A percentile compares a stretch with the other conserved stretches of the same genome.
These are phyloP conservation scores for Actinostola sp. DNA, from an alignment of 92 coral and sea anemone species.

Conservation along the genomic window DNA sequence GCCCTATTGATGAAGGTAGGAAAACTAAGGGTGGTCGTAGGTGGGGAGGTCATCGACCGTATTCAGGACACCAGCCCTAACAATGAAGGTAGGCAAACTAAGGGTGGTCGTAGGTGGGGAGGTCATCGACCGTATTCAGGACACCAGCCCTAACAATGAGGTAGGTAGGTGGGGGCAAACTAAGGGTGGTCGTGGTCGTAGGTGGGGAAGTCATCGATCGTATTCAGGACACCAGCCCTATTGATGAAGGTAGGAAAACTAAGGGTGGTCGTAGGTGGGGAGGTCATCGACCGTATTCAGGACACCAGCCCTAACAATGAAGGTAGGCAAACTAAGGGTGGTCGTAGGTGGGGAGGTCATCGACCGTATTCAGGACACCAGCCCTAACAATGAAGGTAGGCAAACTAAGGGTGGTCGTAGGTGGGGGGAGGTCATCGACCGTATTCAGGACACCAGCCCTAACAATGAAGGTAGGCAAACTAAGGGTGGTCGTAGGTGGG, in stretches of 20 bases:
- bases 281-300: not conserved
- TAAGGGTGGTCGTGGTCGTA: too few species aligned
- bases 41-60: not conserved
- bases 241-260: conserved; percentile 15
- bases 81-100: conserved; percentile 14
- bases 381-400: conserved; percentile 16
- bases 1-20: conserved; percentile 17
- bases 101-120: not conserved
- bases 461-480: conserved; percentile 17
- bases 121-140: not conserved
- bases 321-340: conserved; percentile 9
- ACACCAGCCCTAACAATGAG: conserved; percentile 6
- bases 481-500: not conserved
- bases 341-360: not conserved
- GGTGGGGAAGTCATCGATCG: not conserved
- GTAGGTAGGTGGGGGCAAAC: too few species aligned
- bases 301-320: conserved; percentile 9
- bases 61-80: not conserved
- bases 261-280: not conserved
- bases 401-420: not conserved
- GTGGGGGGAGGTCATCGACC: not conserved
- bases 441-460: not conserved
- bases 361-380: not conserved
- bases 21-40: not conserved
- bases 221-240: conserved; percentile 1